phyloP scores from a whole-genome alignment of 2,797 vertebrate genomes.

The Tamandua tetradactyla region DNA sequence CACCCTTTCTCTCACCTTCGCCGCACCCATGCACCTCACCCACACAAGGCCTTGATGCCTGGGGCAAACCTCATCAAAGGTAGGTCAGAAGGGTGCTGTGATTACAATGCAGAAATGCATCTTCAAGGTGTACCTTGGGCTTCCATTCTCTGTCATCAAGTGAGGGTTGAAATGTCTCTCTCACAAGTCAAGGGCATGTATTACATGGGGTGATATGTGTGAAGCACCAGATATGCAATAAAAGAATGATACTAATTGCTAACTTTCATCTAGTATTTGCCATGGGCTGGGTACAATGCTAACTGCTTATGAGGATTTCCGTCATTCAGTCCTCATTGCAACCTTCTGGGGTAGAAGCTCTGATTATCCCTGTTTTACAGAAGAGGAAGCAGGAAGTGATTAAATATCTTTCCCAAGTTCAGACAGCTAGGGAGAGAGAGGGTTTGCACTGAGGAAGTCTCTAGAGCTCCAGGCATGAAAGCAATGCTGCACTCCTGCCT shows the following conservation, averaged over 20 bases:
- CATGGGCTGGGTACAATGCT: accelerated
- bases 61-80: background rate
- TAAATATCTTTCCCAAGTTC: background rate
- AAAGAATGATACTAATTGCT: background rate
- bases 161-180: accelerated
- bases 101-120: background rate
- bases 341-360: background rate
- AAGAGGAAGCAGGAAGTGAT: background rate
- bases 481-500: background rate
- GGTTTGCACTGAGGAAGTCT: background rate
- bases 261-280: background rate
- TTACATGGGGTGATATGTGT: accelerated
- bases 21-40: too few species aligned
- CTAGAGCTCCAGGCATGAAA: background rate
- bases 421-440: background rate
- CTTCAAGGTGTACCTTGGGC: accelerated
- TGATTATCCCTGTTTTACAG: background rate
- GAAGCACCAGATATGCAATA: too few species aligned
- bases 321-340: background rate
- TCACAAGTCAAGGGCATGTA: background rate
- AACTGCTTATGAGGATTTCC: background rate
- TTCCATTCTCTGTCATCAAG: too few species aligned
- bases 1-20: background rate
- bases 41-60: accelerated
- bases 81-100: too few species aligned